A percentile compares a stretch with the other conserved stretches of the same genome.
Conservation (phyloP, 1,140 invertebrate genomes). For the Amyelois transitella region DNA sequence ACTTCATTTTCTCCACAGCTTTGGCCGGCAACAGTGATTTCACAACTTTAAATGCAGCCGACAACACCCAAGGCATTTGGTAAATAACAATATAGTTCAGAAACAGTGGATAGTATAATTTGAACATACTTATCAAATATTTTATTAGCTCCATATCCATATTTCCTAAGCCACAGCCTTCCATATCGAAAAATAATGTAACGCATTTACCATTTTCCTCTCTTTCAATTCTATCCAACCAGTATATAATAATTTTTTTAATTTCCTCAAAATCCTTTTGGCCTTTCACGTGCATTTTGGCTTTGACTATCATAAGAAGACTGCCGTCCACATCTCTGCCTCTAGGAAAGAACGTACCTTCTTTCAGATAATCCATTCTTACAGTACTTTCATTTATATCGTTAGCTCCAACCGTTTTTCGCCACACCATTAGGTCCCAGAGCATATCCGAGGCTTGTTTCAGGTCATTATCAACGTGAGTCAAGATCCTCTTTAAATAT, state of each 20-base stretch:
- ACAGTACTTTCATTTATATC: conserved; percentile 82
- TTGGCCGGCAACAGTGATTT: conserved; percentile 92
- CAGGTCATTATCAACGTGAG: conserved; percentile 46
- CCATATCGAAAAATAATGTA: conserved; percentile 93
- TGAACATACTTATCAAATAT: conserved; percentile 91
- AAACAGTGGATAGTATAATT: conserved; percentile 92
- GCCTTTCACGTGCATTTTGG: conserved; percentile 85
- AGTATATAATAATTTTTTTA: conserved; percentile 89
- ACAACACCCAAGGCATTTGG: conserved; percentile 96
- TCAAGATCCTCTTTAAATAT: conserved; percentile 52
- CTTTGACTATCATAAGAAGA: conserved; percentile 83
- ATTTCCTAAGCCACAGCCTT: conserved; percentile 87
- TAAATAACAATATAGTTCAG: conserved; percentile 93
- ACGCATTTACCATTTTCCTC: conserved; percentile 85
- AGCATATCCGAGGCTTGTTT: conserved; percentile 81
- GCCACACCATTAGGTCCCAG: conserved; percentile 88
- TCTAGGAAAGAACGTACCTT: conserved; percentile 84
- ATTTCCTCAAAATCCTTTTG: conserved; percentile 82
- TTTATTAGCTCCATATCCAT: conserved; percentile 92
- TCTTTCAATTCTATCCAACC: conserved; percentile 89
- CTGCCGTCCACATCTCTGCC: conserved; percentile 89
- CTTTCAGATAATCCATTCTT: conserved; percentile 81
- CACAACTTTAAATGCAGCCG: conserved; percentile 94
- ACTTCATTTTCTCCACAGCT: conserved; percentile 92
- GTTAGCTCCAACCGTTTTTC: conserved; percentile 86